phyloP scores from a whole-genome alignment of 1,140 invertebrate species.

The Panagrolaimus sp. region DNA sequence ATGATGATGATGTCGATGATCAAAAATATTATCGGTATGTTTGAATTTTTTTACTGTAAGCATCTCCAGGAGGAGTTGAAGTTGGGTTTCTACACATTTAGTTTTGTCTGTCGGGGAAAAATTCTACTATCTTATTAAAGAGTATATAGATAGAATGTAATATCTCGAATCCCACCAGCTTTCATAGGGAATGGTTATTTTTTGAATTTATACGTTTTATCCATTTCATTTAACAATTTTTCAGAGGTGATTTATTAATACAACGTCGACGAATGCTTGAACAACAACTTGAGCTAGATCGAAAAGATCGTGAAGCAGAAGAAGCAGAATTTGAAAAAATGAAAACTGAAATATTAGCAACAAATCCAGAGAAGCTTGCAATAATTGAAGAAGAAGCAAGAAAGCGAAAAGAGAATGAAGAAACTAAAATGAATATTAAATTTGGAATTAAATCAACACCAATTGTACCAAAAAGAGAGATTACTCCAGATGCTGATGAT shows the following conservation, averaged over 20 bases:
- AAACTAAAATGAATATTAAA: not conserved
- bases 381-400: not conserved
- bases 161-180: too few relatives aligned
- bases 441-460: not conserved
- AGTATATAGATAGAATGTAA: too few relatives aligned
- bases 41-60: too few relatives aligned
- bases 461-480: not conserved
- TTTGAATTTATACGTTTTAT: too few relatives aligned
- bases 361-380: not conserved
- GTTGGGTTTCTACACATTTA: too few relatives aligned
- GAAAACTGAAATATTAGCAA: not conserved
- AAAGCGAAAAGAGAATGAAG: not conserved
- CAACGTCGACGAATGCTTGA: not conserved
- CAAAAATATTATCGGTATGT: conserved; percentile 74
- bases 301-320: not conserved
- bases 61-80: too few relatives aligned
- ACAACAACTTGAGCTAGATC: not conserved
- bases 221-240: too few relatives aligned
- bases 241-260: not conserved
- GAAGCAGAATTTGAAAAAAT: not conserved
- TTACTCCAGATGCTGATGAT: not conserved
- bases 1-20: conserved; percentile 94
- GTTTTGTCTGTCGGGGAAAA: too few relatives aligned
- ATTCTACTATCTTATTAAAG: too few relatives aligned
- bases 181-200: too few relatives aligned